These are phyloP conservation scores for Periophthalmus magnuspinnatus DNA, from an alignment of 2,797 vertebrate species.

Conservation along the genomic window DNA sequence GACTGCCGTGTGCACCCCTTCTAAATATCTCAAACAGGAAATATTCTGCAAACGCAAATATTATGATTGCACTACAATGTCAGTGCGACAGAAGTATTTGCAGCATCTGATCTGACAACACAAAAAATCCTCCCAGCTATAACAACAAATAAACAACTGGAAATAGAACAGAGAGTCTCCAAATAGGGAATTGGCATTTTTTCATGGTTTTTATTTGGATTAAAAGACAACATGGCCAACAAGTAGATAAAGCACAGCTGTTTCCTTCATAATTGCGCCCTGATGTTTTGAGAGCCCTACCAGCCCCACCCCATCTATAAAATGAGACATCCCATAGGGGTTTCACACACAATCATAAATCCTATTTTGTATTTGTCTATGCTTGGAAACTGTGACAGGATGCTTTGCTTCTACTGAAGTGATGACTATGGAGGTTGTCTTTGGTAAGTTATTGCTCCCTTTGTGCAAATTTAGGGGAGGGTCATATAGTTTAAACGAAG, in stretches of 20 bases:
- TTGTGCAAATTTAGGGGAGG: conserved; percentile 2
- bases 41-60: conserved; percentile 29
- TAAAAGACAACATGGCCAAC: conserved; percentile 38
- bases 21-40: conserved; percentile 22
- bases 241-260: conserved; percentile 51
- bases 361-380: conserved; percentile 22
- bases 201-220: conserved; percentile 45
- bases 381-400: conserved; percentile 14
- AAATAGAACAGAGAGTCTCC: conserved; percentile 35
- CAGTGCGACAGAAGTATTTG: neutral
- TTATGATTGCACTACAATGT: conserved; percentile 13
- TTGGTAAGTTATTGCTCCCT: conserved; percentile 11
- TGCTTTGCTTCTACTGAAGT: conserved; percentile 10
- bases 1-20: conserved; percentile 31
- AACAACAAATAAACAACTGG: conserved; percentile 34
- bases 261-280: conserved; percentile 37
- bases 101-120: conserved; percentile 4
- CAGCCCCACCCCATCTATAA: conserved; percentile 23
- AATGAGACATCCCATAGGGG: conserved; percentile 32
- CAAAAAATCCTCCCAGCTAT: conserved; percentile 29
- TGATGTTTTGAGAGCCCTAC: conserved; percentile 14
- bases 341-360: conserved; percentile 39
- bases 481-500: conserved; percentile 14
- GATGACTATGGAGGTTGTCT: conserved; percentile 4
- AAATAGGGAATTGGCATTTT: conserved; percentile 33